Percentiles rank a stretch among this genome's conserved stretches.
Conservation (phyloP, 2,113 vertebrate species). For the Nymphicus hollandicus region DNA sequence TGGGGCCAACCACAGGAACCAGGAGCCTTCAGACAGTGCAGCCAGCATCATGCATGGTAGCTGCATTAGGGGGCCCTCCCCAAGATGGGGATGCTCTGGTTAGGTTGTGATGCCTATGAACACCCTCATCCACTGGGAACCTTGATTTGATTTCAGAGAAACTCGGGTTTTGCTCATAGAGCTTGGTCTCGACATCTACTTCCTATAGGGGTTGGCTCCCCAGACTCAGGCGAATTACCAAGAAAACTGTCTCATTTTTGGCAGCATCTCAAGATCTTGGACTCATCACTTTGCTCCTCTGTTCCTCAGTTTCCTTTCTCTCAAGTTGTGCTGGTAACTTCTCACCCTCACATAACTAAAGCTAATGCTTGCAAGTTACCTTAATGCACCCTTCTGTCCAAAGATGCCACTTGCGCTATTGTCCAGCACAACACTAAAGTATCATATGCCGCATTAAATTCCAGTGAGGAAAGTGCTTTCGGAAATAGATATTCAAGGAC, state of each 20-base stretch:
- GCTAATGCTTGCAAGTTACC: neutral
- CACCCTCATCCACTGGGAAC: neutral
- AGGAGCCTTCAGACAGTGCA: neutral
- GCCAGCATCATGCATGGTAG: rapidly evolving
- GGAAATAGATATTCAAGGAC: neutral
- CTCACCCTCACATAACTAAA: neutral
- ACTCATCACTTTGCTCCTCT: neutral
- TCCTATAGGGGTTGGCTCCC: neutral
- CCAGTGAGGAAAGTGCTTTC: neutral
- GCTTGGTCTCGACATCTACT: neutral
- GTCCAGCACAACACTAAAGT: neutral
- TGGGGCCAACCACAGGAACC: rapidly evolving
- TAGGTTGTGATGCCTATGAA: neutral
- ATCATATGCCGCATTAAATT: neutral
- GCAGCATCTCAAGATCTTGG: neutral
- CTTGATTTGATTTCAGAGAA: neutral
- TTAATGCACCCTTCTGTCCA: rapidly evolving
- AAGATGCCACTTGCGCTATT: neutral
- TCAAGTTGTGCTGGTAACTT: neutral
- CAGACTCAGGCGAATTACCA: neutral
- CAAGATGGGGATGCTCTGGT: neutral
- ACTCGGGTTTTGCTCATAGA: rapidly evolving
- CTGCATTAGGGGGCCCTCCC: neutral
- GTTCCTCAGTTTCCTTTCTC: neutral
- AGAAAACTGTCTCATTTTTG: neutral